A percentile compares a stretch with the other conserved stretches of the same genome.
These are phyloP conservation scores for Pangasianodon hypophthalmus DNA, from an alignment of 2,113 vertebrate species.

Conservation along the genomic window DNA sequence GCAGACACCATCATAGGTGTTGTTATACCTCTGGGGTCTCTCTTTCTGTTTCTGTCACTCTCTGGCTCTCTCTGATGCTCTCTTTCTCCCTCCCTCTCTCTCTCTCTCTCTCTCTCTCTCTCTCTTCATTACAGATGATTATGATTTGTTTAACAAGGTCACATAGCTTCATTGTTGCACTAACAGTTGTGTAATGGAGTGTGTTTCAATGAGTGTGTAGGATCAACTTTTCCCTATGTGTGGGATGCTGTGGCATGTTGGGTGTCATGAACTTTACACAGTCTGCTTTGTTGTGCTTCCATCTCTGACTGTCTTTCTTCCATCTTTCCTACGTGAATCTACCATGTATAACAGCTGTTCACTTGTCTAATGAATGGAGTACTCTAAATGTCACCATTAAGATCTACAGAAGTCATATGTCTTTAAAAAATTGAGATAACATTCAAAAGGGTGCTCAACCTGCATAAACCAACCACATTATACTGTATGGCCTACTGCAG, in stretches of 20 bases:
- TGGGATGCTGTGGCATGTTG: conserved; percentile 61
- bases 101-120: background rate
- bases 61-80: background rate
- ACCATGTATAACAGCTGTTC: background rate
- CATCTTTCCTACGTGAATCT: conserved; percentile 22
- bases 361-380: background rate
- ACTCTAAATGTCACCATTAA: background rate
- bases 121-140: background rate
- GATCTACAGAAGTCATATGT: too few relatives aligned
- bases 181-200: conserved; percentile 54
- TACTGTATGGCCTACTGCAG: background rate
- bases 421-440: background rate
- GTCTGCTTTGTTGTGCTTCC: conserved; percentile 46
- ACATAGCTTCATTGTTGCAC: conserved; percentile 57
- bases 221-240: conserved; percentile 48
- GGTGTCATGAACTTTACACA: conserved; percentile 34
- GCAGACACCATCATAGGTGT: background rate
- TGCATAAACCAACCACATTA: background rate
- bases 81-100: background rate
- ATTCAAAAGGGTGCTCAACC: background rate
- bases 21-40: background rate
- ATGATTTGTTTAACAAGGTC: conserved; percentile 56
- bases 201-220: conserved; percentile 59
- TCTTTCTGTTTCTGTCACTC: background rate
- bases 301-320: conserved; percentile 5